Percentiles rank a stretch among this genome's conserved stretches.
Conservation (phyloP, 2,113 vertebrate species). For the Burhinus bistriatus region DNA sequence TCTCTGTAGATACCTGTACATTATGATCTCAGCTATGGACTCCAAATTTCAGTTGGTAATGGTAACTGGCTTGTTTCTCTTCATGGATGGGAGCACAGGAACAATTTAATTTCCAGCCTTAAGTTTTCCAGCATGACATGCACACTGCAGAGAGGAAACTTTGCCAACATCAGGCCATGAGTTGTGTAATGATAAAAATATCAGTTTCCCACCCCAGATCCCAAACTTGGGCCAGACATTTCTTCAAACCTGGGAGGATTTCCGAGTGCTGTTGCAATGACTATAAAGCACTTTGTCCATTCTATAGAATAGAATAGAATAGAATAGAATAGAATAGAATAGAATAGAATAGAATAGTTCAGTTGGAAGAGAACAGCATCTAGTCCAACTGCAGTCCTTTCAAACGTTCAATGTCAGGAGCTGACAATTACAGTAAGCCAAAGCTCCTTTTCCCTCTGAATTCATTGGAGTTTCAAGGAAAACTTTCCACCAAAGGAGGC, state of each 20-base stretch:
- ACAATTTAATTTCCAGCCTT: not conserved
- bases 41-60: not conserved
- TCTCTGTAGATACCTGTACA: not conserved
- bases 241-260: not conserved
- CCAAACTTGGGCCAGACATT: not conserved
- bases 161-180: accelerated
- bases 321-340: not conserved
- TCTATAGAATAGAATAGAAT: not conserved
- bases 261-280: not conserved
- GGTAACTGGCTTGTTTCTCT: not conserved
- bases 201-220: accelerated
- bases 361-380: not conserved
- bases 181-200: not conserved
- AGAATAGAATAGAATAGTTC: not conserved
- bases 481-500: not conserved
- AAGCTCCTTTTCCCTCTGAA: not conserved
- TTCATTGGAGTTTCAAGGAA: not conserved
- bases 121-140: not conserved
- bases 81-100: not conserved
- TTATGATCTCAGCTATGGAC: not conserved
- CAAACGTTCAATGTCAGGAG: accelerated
- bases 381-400: not conserved
- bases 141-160: not conserved
- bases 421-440: not conserved
- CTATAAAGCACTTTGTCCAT: not conserved